These are phyloP conservation scores for Axis porcinus DNA, from an alignment of 2,113 vertebrate species.

Conservation along the genomic window DNA sequence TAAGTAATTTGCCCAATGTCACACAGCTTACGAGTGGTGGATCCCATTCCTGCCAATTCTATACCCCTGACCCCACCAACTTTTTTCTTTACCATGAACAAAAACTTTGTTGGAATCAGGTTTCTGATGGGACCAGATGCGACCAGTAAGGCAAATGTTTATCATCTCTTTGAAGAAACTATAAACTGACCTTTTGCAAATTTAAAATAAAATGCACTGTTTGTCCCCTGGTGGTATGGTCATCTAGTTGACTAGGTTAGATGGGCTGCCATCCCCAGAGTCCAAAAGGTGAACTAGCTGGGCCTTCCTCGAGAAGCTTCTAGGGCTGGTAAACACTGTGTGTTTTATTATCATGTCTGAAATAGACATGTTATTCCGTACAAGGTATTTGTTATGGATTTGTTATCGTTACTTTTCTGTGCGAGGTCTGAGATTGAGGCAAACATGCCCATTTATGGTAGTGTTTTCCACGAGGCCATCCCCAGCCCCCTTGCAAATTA, in stretches of 20 bases:
- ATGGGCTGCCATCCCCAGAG: not conserved
- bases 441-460: slow-evolving; percentile 96
- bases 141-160: slow-evolving; percentile 7
- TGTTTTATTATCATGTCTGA: slow-evolving; percentile 78
- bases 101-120: not conserved
- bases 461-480: slow-evolving; percentile 66
- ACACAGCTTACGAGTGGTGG: not conserved
- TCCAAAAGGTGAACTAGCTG: not conserved
- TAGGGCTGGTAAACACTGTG: slow-evolving; percentile 51
- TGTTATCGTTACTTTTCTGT: slow-evolving; percentile 90
- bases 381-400: slow-evolving; percentile 97
- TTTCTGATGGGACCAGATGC: not conserved
- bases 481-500: slow-evolving; percentile 35
- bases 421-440: slow-evolving; percentile 83
- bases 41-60: not conserved
- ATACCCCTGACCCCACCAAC: not conserved
- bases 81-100: not conserved
- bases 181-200: slow-evolving; percentile 31
- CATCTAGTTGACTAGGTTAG: not conserved
- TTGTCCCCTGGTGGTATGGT: not conserved
- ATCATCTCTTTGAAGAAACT: slow-evolving; percentile 38
- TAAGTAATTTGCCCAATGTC: not conserved
- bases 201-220: not conserved
- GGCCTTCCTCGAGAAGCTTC: not conserved
- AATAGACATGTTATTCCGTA: slow-evolving; percentile 91